Conservation (phyloP, 1,140 invertebrate species). For the Temnothorax nylanderi region DNA sequence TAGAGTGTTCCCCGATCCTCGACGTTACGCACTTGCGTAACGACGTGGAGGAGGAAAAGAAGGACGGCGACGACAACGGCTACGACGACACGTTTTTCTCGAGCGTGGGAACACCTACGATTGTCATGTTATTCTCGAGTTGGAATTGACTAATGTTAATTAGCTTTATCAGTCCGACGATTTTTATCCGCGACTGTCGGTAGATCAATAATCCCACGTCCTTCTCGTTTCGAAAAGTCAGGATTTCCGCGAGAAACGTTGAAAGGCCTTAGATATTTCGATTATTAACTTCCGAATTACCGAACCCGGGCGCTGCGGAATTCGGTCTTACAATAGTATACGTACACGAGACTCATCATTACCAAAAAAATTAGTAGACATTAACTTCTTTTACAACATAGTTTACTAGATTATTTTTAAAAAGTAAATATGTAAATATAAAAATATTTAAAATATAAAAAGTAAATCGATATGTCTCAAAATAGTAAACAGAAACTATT, state of each 20-base stretch:
- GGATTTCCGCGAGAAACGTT: neutral
- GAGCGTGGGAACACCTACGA: constrained; percentile 49
- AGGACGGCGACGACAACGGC: constrained; percentile 4
- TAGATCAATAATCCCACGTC: constrained; percentile 17
- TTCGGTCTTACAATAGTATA: no score
- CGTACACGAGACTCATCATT: no score
- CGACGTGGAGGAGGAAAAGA: constrained; percentile 39
- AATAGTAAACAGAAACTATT: no score
- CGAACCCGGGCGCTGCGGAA: no score
- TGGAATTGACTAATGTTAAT: constrained; percentile 30
- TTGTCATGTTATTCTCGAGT: constrained; percentile 22
- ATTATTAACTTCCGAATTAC: no score
- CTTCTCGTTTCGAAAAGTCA: neutral
- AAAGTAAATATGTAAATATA: no score
- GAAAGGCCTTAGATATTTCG: neutral
- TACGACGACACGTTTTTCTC: constrained; percentile 27
- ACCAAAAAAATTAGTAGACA: no score
- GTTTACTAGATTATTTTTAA: no score
- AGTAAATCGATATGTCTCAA: no score
- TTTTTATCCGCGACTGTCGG: neutral
- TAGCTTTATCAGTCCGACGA: constrained; percentile 28
- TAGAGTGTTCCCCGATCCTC: constrained; percentile 67
- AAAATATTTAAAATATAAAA: no score
- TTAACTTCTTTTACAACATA: no score
- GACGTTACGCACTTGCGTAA: constrained; percentile 67